These are phyloP conservation scores for Oeneis ivallda DNA, from an alignment of 2,888 invertebrate species.

Conservation along the genomic window DNA sequence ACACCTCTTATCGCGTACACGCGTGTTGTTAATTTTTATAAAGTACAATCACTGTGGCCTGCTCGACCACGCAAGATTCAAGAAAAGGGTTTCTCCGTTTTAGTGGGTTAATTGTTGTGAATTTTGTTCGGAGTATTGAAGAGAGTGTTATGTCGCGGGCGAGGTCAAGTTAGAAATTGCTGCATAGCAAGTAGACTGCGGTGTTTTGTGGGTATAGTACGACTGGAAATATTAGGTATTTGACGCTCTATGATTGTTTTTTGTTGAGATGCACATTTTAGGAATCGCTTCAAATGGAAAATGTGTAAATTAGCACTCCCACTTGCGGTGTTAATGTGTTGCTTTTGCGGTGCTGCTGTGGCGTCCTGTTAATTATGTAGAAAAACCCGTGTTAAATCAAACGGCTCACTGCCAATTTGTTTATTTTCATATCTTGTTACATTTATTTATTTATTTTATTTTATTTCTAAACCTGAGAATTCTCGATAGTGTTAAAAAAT, in stretches of 20 bases:
- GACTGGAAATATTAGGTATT: slow-evolving; percentile 29
- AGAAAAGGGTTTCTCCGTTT: slow-evolving; percentile 40
- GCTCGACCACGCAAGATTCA: slow-evolving; percentile 23
- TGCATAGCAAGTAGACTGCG: slow-evolving; percentile 78
- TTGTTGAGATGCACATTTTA: background rate
- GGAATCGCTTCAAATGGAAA: background rate
- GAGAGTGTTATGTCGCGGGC: slow-evolving; percentile 51
- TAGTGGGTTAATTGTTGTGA: slow-evolving; percentile 44
- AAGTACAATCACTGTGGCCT: slow-evolving; percentile 35
- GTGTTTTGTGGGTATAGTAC: slow-evolving; percentile 73
- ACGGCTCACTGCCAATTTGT: too few relatives aligned
- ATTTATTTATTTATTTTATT: too few relatives aligned
- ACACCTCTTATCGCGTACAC: slow-evolving; percentile 66
- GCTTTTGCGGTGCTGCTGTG: too few relatives aligned
- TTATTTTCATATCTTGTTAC: too few relatives aligned
- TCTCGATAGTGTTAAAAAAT: too few relatives aligned
- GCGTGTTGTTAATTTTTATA: slow-evolving; percentile 67
- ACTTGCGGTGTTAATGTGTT: too few relatives aligned
- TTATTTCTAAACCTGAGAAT: too few relatives aligned
- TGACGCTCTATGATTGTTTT: slow-evolving; percentile 27
- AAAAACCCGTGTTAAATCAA: too few relatives aligned
- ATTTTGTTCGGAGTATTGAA: slow-evolving; percentile 54
- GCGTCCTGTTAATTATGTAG: too few relatives aligned
- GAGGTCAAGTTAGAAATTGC: slow-evolving; percentile 76
- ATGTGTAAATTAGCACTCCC: too few relatives aligned